A percentile compares a stretch with the other conserved stretches of the same genome.
These are phyloP conservation scores for Coregonus suidteri DNA, from an alignment of 2,797 vertebrate genomes.

Conservation along the genomic window DNA sequence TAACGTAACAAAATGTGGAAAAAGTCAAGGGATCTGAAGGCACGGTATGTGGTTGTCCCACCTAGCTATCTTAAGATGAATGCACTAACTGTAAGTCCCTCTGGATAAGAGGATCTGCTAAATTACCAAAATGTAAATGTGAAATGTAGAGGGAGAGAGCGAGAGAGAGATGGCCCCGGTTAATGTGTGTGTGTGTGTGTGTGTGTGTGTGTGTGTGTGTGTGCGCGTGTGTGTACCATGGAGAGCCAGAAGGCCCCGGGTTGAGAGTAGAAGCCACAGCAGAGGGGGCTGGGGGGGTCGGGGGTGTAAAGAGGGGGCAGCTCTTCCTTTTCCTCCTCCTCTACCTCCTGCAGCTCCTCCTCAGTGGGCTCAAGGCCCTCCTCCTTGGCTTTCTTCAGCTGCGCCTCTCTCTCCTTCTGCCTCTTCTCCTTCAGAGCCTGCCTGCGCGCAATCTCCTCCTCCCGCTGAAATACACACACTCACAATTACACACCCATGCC, in stretches of 20 bases:
- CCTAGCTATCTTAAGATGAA: too few species aligned
- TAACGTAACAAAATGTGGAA: too few species aligned
- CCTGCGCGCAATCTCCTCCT: conserved; percentile 75
- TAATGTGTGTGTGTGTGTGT: conserved; percentile 3
- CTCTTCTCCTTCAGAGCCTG: conserved; percentile 70
- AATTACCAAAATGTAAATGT: too few species aligned
- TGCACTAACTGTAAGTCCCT: too few species aligned
- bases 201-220: conserved; percentile 9
- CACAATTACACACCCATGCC: conserved; percentile 13
- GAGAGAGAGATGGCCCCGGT: not conserved
- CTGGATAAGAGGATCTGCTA: too few species aligned
- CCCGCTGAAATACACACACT: conserved; percentile 72
- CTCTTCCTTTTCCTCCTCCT: conserved; percentile 76
- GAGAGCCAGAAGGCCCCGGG: conserved; percentile 92
- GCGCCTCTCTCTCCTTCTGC: conserved; percentile 62
- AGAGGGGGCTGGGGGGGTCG: conserved; percentile 81
- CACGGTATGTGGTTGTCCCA: too few species aligned
- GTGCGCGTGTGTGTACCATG: conserved; percentile 72
- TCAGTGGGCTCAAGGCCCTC: conserved; percentile 43
- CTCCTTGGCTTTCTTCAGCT: conserved; percentile 63
- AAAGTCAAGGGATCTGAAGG: too few species aligned
- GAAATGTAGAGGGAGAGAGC: not conserved
- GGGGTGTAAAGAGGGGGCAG: conserved; percentile 81
- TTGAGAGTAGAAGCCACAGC: conserved; percentile 88
- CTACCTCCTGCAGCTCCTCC: conserved; percentile 54